phyloP scores from a whole-genome alignment of 2,113 vertebrate genomes.

The Macrotus californicus region DNA sequence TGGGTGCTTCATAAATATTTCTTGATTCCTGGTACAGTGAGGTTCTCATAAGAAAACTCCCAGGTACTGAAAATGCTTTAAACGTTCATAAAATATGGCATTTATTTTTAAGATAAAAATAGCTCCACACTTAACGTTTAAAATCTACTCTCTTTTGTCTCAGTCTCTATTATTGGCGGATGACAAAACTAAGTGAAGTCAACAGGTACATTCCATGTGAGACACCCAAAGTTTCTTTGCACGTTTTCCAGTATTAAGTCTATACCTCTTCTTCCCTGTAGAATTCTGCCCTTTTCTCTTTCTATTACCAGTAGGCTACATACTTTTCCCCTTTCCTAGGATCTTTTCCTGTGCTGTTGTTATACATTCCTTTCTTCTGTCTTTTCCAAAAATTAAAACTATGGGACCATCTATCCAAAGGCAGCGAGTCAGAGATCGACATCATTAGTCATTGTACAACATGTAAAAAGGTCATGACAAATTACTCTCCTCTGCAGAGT shows the following conservation, averaged over 20 bases:
- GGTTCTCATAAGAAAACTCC: neutral
- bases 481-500: neutral
- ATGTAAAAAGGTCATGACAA: neutral
- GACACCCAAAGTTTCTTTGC: neutral
- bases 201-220: neutral
- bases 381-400: slow-evolving; percentile 12
- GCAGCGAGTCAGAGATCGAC: neutral
- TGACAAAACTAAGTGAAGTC: neutral
- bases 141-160: neutral
- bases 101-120: neutral
- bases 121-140: neutral
- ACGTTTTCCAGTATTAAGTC: neutral
- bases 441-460: neutral
- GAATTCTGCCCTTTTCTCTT: neutral
- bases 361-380: neutral
- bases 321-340: neutral
- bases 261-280: neutral
- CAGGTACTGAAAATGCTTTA: neutral
- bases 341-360: neutral
- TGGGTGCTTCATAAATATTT: neutral
- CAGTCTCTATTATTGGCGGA: neutral
- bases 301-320: neutral
- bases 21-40: neutral
- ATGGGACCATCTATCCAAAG: neutral
- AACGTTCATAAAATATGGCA: neutral